Conservation (phyloP, 2,888 invertebrate genomes). For the Cataglyphis albicans region DNA sequence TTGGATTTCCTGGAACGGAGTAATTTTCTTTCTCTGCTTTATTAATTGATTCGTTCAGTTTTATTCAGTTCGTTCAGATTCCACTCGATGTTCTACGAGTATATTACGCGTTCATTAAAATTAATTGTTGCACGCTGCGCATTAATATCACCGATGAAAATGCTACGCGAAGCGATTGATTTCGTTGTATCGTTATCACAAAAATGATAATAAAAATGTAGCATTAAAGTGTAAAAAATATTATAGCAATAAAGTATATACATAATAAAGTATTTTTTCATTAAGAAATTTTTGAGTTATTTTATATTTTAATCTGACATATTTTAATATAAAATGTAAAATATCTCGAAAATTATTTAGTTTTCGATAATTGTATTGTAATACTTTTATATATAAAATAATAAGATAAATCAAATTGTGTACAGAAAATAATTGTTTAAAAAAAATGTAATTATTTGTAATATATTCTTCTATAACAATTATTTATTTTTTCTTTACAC, state of each 20-base stretch:
- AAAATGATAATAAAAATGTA: not conserved
- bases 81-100: not conserved
- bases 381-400: no score
- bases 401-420: no score
- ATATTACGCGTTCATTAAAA: conserved; percentile 39
- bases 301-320: no score
- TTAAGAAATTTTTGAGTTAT: no score
- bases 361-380: no score
- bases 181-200: not conserved
- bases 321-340: no score
- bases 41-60: conserved; percentile 39
- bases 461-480: no score
- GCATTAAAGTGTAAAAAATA: not conserved
- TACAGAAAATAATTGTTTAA: no score
- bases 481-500: no score
- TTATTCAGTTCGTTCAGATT: not conserved
- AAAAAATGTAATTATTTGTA: no score
- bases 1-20: not conserved
- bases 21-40: conserved; percentile 17
- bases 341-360: no score
- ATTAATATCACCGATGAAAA: conserved; percentile 26
- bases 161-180: not conserved
- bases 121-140: conserved; percentile 26
- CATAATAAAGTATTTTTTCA: not conserved
- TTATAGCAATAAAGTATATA: not conserved